Conservation (phyloP, 53 echinoderm and acorn worm species). For the Luidia sarsii region DNA sequence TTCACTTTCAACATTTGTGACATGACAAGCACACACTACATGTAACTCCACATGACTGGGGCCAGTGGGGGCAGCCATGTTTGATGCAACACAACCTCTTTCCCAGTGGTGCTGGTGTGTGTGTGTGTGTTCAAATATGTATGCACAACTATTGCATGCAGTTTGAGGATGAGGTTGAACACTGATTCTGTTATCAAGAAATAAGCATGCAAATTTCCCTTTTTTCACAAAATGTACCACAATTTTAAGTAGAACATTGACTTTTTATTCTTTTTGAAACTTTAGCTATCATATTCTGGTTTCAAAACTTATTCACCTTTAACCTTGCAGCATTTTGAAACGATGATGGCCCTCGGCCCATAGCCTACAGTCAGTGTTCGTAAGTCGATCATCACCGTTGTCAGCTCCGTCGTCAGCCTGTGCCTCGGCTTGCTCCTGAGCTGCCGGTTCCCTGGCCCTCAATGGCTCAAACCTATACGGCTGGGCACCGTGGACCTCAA, state of each 20-base stretch:
- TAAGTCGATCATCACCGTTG: too few relatives aligned
- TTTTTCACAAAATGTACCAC: not conserved
- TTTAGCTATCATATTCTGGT: slow-evolving; percentile 11
- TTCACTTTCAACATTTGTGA: not conserved
- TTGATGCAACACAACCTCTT: not conserved
- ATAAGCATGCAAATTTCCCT: not conserved
- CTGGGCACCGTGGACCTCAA: too few relatives aligned
- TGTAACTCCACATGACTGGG: not conserved
- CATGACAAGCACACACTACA: not conserved
- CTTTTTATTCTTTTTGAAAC: slow-evolving; percentile 1
- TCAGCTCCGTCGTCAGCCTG: too few relatives aligned
- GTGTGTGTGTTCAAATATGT: not conserved
- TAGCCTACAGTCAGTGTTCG: slow-evolving; percentile 10
- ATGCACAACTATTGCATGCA: not conserved
- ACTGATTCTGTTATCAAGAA: not conserved
- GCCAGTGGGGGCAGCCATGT: not conserved
- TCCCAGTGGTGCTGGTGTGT: not conserved
- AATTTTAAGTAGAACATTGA: slow-evolving; percentile 23
- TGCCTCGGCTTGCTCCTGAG: too few relatives aligned
- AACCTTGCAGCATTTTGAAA: slow-evolving; percentile 19
- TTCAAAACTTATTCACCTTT: slow-evolving; percentile 24
- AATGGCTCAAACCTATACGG: too few relatives aligned
- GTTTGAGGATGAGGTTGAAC: not conserved
- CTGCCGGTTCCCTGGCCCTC: too few relatives aligned
- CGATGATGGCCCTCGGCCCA: slow-evolving; percentile 5